These are phyloP conservation scores for Tetheella fluctuosa DNA, from an alignment of 2,888 invertebrate species.

Conservation along the genomic window DNA sequence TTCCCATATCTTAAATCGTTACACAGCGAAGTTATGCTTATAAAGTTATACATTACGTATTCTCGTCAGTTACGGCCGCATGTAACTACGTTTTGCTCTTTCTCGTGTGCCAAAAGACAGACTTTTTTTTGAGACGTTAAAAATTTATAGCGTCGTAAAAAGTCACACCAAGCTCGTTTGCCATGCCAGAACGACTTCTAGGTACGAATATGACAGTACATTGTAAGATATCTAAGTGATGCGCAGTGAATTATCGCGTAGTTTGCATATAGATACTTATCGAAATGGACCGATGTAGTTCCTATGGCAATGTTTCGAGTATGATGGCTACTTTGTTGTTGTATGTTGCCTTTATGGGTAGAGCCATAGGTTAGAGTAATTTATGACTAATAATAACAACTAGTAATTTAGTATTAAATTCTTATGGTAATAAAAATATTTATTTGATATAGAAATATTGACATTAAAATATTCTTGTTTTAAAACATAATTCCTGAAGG, in stretches of 20 bases:
- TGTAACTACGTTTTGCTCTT: constrained; percentile 51
- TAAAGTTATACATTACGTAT: constrained; percentile 42
- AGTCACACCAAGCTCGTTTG: constrained; percentile 65
- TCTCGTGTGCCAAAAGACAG: constrained; percentile 57
- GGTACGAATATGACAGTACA: constrained; percentile 65
- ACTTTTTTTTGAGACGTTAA: constrained; percentile 73
- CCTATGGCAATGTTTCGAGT: neutral
- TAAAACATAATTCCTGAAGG: too few relatives aligned
- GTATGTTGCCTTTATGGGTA: neutral
- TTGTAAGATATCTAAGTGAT: constrained; percentile 53
- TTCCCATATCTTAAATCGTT: constrained; percentile 11
- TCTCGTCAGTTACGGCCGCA: constrained; percentile 47
- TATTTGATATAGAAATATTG: too few relatives aligned
- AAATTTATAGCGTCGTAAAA: constrained; percentile 80
- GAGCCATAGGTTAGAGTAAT: too few relatives aligned
- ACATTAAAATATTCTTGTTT: too few relatives aligned
- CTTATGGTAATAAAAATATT: too few relatives aligned
- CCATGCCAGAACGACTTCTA: constrained; percentile 53
- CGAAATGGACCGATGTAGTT: constrained; percentile 1
- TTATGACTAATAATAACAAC: too few relatives aligned
- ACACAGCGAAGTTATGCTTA: constrained; percentile 8
- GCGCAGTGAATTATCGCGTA: constrained; percentile 33
- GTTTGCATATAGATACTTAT: constrained; percentile 15
- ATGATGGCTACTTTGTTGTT: neutral
- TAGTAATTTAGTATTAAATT: too few relatives aligned